Percentiles rank a stretch among this genome's conserved stretches.
Evolutionary conservation across 2,113 vertebrate genomes (phyloP).

Genomic region (Python bivittatus): DNA sequence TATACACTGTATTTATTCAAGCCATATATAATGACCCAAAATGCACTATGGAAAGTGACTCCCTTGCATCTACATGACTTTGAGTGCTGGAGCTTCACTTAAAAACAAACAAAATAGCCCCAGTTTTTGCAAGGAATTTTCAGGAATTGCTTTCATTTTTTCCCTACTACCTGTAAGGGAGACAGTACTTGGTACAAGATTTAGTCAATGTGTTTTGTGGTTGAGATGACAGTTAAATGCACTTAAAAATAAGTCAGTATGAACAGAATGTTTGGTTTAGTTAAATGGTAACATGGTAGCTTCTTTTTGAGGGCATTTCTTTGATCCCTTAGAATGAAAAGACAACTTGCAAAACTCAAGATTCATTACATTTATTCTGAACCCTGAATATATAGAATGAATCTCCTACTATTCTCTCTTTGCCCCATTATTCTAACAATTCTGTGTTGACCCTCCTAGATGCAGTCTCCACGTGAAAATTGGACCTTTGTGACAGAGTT

Average conservation of each 20-base stretch:
- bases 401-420: neutral
- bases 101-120: neutral
- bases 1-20: neutral
- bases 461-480: neutral
- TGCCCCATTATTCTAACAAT: neutral
- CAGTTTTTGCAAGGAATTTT: neutral
- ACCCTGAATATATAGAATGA: neutral
- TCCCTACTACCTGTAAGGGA: neutral
- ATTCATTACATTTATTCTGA: neutral
- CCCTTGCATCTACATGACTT: neutral
- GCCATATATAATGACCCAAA: neutral
- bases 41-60: neutral
- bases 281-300: no score
- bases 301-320: neutral
- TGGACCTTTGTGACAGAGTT: constrained; percentile 11
- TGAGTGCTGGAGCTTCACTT: neutral
- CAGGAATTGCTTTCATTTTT: neutral
- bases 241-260: neutral
- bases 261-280: no score
- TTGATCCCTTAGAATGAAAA: neutral
- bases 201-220: neutral
- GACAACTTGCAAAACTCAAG: neutral
- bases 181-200: neutral
- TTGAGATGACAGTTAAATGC: neutral
- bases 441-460: neutral